Base-by-base conservation (phyloP, 2,888 invertebrate species). In the Calameuta filiformis region DNA sequence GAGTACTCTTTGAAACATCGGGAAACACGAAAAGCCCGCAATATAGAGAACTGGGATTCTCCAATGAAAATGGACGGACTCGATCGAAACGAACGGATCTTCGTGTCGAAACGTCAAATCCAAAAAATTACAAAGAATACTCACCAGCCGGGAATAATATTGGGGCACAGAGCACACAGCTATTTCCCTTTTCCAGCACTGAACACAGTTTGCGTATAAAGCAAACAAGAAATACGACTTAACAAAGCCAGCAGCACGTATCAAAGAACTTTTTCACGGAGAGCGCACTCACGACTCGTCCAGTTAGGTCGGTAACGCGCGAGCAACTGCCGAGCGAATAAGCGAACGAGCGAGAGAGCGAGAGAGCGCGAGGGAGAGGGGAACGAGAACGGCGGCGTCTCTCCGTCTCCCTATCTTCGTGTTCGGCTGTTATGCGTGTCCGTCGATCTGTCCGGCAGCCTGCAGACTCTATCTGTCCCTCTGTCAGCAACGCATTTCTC, bases 301-400 rank as follows among this genome's bases (percentile, higher is more conserved):
- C 88, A 88, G 86, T 87, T 86, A 81, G 87, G 85, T 89, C 87
- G 89, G 89, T 86, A 88, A 89, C 90, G 89, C 90, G 89, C 90
- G 87, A 89, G 87, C 88, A 86, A 90, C 90, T 90, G 87, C 82
- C 87, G 80, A 83, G 83, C 81, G 75, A 34, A 12, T 31, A 35
- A 31, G 74, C 34, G 35, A 82, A 77, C 77, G 75, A 77, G 73
- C 75, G 76, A 75, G 74, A 73, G 73, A 75, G 73, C 73, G 37
- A 73, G 12, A 35, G 75, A 30, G 75, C 75, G 69, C 69, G 35
- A 69, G 69, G 56, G 69, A 75, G 34, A 40, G 71, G 33, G 31
- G 75, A 34, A 35, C 35, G 35, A 33, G 2, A n/a, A 68, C 73
- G 75, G 69, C 79, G 33, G 69, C 79, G 40, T 75, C 73, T 77